Base-by-base conservation (phyloP, 2,113 vertebrate species). In the Plecturocebus donacophilus region DNA sequence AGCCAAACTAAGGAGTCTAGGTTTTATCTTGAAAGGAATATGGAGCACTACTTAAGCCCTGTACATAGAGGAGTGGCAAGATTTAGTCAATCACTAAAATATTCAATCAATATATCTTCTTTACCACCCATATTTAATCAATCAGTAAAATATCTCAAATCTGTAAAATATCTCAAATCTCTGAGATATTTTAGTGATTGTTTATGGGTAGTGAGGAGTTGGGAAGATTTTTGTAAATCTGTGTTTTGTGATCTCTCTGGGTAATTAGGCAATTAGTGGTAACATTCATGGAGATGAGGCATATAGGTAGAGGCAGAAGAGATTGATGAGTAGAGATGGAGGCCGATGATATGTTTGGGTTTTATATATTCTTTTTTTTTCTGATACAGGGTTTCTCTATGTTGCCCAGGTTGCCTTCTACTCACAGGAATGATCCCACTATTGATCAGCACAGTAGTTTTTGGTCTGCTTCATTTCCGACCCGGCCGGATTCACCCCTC, bases 261-360 rank as follows among this genome's bases (percentile, higher is more conserved):
- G 56, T 79, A 87, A 79, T 75, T 84, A 96, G 76, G 23, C 45
- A 87, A 47, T 86, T 52, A 96, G 47, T 90, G 75, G 40, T 84
- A 11, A 70, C n/a, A 84, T 80, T 90, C 40, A 42, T 32, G 20
- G 30, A 85, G 23, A 88, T 58, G 71, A 23, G 19, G 47, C 45
- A 81, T 64, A 79, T 2, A 89, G 21, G 25, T 47, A 58, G 52
- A 84, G 30, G 14, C 42, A 93, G 19, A 54, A 90, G 47, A 94
- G 47, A 86, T 58, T 77, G 54, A 89, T 27, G 58, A 1, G 14
- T 80, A 87, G 12, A 47, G 27, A 76, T 64, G 17, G 25, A 76
- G 35, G 23, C 52, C 75, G 19, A 49, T 77, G 42, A 84, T 94
- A 84, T 12, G 6, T 81, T 91, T 73, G 38, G 12, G 11, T 70